Percentiles rank a stretch among this genome's conserved stretches.
phyloP scores from a whole-genome alignment of 2,888 invertebrate genomes.

The Chymomyza caudatula region DNA sequence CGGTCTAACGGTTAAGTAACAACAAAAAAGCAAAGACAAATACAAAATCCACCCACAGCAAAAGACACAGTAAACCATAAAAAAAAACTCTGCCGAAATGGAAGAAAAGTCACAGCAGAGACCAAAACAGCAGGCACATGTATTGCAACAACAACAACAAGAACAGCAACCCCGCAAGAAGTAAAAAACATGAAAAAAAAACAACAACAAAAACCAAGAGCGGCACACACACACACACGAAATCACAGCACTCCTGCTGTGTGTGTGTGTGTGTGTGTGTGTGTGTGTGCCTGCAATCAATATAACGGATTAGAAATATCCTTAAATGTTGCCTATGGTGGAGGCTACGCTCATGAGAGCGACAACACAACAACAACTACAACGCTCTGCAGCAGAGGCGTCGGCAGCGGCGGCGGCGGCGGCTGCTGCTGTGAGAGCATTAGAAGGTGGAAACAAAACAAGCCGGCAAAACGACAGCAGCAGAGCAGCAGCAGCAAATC shows the following conservation, averaged over 20 bases:
- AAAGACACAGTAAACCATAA: conserved; percentile 22
- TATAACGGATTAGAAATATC: conserved; percentile 73
- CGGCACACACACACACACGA: conserved; percentile 38
- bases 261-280: conserved; percentile 9
- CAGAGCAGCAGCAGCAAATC: conserved; percentile 44
- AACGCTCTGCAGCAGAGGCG: conserved; percentile 6
- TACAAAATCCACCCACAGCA: conserved; percentile 2
- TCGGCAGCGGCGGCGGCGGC: conserved; percentile 4
- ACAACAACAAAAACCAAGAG: conserved; percentile 26
- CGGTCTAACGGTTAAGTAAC: conserved; percentile 4
- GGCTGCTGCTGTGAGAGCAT: background rate
- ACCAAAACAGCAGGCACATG: conserved; percentile 25
- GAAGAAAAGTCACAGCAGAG: conserved; percentile 39
- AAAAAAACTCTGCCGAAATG: no score
- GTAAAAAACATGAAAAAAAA: conserved; percentile 41
- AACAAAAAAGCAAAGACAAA: conserved; percentile 1
- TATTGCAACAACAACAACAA: conserved; percentile 28
- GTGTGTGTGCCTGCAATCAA: conserved; percentile 60
- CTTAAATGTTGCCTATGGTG: conserved; percentile 57
- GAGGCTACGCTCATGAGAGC: conserved; percentile 29
- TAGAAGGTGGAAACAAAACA: conserved; percentile 19
- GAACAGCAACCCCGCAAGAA: conserved; percentile 41
- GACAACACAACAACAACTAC: conserved; percentile 16
- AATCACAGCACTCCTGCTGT: conserved; percentile 57
- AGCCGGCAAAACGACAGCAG: conserved; percentile 4